Conservation (phyloP, 2,797 vertebrate genomes). For the Phrynocephalus guinanensis region DNA sequence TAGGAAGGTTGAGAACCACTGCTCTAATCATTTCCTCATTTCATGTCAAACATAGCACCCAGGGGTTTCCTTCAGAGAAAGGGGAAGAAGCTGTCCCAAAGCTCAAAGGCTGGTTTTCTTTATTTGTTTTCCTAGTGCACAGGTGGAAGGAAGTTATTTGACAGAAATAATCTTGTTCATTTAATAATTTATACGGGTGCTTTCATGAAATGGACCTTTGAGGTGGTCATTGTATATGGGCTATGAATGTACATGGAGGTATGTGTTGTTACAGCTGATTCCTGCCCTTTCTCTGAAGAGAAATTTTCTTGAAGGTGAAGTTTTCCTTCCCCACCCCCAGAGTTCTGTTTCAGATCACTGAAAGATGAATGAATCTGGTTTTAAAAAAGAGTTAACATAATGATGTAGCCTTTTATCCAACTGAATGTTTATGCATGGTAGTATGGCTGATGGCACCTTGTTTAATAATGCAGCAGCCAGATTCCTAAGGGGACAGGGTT, state of each 20-base stretch:
- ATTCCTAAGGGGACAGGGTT: slow-evolving; percentile 83
- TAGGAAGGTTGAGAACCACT: no score
- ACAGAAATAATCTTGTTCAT: background rate
- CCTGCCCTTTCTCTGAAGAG: background rate
- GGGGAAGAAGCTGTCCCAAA: no score
- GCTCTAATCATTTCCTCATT: no score
- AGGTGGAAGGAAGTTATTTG: background rate
- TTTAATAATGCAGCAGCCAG: slow-evolving; percentile 83
- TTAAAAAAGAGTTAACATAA: slow-evolving; percentile 75
- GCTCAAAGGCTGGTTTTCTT: no score
- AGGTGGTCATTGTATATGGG: background rate
- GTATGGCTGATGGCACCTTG: slow-evolving; percentile 80
- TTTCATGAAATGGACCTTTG: background rate
- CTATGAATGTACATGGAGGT: background rate
- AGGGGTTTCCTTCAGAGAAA: no score
- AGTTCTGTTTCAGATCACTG: slow-evolving; percentile 37
- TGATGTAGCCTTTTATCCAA: slow-evolving; percentile 74
- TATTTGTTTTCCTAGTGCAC: background rate
- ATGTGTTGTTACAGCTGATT: background rate
- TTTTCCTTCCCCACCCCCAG: slow-evolving; percentile 49
- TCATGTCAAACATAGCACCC: no score
- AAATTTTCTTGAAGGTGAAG: slow-evolving; percentile 14
- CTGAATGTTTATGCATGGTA: slow-evolving; percentile 83
- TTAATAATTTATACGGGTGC: background rate
- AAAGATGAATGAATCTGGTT: slow-evolving; percentile 57